Conservation (phyloP, 2,113 vertebrate species). For the Ifrita kowaldi region DNA sequence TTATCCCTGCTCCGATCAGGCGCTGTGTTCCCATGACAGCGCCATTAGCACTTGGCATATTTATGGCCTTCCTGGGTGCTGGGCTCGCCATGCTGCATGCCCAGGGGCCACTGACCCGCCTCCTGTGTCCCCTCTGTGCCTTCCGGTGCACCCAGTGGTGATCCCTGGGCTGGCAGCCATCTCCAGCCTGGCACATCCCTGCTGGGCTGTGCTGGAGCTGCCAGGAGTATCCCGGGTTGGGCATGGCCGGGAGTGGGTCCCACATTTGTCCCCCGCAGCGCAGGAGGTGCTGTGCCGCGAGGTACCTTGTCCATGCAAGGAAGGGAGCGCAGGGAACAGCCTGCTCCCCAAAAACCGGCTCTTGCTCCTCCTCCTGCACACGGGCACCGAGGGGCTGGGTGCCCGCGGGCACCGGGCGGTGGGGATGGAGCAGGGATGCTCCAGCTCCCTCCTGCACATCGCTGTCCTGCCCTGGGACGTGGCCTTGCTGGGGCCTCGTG, state of each 20-base stretch:
- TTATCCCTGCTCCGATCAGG: neutral
- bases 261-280: neutral
- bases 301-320: neutral
- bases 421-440: neutral
- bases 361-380: neutral
- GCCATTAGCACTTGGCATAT: neutral
- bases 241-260: neutral
- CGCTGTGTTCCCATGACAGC: constrained; percentile 17
- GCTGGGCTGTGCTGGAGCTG: neutral
- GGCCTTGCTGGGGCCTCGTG: neutral
- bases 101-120: neutral
- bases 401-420: fast-evolving
- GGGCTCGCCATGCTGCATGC: fast-evolving
- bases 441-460: fast-evolving
- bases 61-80: neutral
- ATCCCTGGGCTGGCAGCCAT: neutral
- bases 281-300: neutral
- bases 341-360: neutral
- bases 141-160: neutral
- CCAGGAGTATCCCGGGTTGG: neutral
- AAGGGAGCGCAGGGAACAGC: fast-evolving
- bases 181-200: neutral
- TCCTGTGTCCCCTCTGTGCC: too few species aligned
- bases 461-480: fast-evolving
- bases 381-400: fast-evolving